A percentile compares a stretch with the other conserved stretches of the same genome.
These are phyloP conservation scores for Oplegnathus fasciatus DNA, from an alignment of 2,113 vertebrate species.

Conservation along the genomic window DNA sequence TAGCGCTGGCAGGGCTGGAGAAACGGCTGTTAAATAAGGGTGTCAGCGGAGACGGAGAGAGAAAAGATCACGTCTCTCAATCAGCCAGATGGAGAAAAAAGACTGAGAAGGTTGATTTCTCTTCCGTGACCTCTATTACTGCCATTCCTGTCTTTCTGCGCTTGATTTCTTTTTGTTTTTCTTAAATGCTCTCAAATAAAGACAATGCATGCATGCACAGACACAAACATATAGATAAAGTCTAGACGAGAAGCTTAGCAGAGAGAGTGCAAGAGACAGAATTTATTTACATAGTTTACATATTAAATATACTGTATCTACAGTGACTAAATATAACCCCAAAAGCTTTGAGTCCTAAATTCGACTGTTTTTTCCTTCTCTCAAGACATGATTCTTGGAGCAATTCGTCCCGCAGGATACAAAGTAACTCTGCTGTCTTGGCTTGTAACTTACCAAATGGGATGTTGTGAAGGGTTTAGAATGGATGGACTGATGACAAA, in stretches of 20 bases:
- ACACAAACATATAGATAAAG: neutral
- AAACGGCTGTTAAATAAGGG: conserved; percentile 44
- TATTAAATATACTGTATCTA: neutral
- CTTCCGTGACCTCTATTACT: conserved; percentile 21
- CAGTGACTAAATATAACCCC: neutral
- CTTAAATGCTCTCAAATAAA: neutral
- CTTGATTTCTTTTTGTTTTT: conserved; percentile 15
- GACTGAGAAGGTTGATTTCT: conserved; percentile 31
- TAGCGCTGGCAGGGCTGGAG: neutral
- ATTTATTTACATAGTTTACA: neutral
- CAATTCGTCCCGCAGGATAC: neutral
- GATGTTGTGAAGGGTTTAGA: conserved; percentile 34
- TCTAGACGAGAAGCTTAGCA: neutral
- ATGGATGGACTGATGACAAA: conserved; percentile 32
- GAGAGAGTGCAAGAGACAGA: neutral
- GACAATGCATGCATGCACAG: neutral
- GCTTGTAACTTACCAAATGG: conserved; percentile 18
- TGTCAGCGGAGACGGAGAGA: conserved; percentile 35
- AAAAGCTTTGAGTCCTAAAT: neutral
- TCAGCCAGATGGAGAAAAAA: conserved; percentile 21
- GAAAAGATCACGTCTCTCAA: conserved; percentile 65
- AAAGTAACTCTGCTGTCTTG: conserved; percentile 11
- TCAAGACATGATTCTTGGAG: neutral
- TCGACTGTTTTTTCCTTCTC: neutral
- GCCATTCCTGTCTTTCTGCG: conserved; percentile 1